Conservation (phyloP, 2,888 invertebrate species). For the Drosophila kanekoi region DNA sequence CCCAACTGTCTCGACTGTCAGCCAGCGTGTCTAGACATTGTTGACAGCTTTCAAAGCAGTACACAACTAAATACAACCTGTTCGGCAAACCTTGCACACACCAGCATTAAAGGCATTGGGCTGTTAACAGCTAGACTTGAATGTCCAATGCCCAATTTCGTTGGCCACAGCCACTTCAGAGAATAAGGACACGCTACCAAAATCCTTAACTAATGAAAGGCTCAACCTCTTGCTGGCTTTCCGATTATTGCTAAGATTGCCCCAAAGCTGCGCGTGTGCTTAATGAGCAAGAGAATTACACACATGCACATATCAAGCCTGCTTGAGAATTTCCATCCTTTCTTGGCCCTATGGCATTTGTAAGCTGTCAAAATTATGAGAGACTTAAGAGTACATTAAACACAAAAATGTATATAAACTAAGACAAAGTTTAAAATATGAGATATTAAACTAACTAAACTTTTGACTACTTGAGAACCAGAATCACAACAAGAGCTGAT, state of each 20-base stretch:
- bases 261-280: neutral
- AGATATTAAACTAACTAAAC: no score
- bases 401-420: neutral
- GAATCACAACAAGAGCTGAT: no score
- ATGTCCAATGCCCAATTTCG: constrained; percentile 1
- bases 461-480: no score
- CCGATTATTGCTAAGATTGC: constrained; percentile 3
- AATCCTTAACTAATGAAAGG: constrained; percentile 24
- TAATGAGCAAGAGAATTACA: constrained; percentile 13
- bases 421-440: no score
- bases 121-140: neutral
- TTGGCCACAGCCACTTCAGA: neutral
- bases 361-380: neutral
- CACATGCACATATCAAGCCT: neutral
- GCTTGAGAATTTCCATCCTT: neutral
- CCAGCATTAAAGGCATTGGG: constrained; percentile 7
- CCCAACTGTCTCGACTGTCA: constrained; percentile 12
- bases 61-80: neutral
- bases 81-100: neutral
- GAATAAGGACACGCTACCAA: neutral
- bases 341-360: neutral
- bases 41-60: constrained; percentile 15
- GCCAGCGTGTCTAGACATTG: neutral
- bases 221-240: constrained; percentile 3
- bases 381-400: neutral